Percentiles rank a stretch among this genome's conserved stretches.
These are phyloP conservation scores for Hexactinellida sp. DNA, from an alignment of 37 sponge, comb jelly and placozoan species.

Conservation along the genomic window DNA sequence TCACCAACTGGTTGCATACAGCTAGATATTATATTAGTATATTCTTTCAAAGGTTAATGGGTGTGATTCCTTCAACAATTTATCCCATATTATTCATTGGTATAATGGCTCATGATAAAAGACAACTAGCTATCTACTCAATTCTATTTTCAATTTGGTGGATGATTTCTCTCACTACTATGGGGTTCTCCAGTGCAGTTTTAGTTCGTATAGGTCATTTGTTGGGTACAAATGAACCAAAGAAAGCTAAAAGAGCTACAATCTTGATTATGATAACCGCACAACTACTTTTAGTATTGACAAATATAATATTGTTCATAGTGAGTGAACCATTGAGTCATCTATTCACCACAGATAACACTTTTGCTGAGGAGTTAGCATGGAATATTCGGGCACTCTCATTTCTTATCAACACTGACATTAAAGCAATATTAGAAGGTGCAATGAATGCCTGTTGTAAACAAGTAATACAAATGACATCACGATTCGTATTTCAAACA, in stretches of 20 bases:
- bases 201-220: neutral
- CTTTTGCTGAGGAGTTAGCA: neutral
- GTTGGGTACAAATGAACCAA: neutral
- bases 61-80: neutral
- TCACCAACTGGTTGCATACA: neutral
- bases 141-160: neutral
- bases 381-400: neutral
- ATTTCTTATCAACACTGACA: neutral
- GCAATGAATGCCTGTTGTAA: neutral
- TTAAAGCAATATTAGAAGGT: neutral
- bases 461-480: neutral
- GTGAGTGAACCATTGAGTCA: neutral
- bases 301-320: neutral
- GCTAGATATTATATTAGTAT: neutral
- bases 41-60: neutral
- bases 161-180: neutral
- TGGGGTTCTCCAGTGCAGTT: neutral
- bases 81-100: neutral
- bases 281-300: neutral
- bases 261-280: neutral
- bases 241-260: neutral
- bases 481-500: neutral
- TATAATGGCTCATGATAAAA: neutral
- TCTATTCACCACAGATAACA: neutral
- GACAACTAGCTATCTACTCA: constrained; percentile 2